These are phyloP conservation scores for Oasisia sp. DNA, from an alignment of 2,888 invertebrate species.

Conservation along the genomic window DNA sequence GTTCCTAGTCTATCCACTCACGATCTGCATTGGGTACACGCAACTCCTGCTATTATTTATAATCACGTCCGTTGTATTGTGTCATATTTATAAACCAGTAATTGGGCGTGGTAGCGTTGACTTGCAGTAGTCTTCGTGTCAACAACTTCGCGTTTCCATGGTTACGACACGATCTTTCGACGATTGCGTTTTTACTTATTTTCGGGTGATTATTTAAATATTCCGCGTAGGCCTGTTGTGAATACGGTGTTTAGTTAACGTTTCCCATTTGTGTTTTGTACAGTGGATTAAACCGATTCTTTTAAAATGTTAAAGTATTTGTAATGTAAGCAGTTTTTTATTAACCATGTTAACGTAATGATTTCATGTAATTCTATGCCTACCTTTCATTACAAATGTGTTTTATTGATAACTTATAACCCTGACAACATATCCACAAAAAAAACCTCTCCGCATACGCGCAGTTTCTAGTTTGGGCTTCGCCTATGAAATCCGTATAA, in stretches of 20 bases:
- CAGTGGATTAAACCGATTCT: not conserved
- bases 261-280: not conserved
- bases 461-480: no score
- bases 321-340: not conserved
- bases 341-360: no score
- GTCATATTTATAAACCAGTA: not conserved
- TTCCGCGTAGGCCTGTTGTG: not conserved
- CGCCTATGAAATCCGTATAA: no score
- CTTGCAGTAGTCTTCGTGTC: not conserved
- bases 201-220: not conserved
- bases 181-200: not conserved
- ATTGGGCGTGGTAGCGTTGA: not conserved
- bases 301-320: not conserved
- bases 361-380: no score
- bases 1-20: not conserved
- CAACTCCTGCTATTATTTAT: not conserved
- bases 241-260: not conserved
- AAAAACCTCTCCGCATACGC: no score
- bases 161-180: not conserved
- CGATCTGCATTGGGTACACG: not conserved
- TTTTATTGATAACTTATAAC: no score
- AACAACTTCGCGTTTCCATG: not conserved
- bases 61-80: not conserved
- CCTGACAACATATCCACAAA: no score
- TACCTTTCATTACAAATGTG: no score